Evolutionary conservation across 1,140 invertebrate species (phyloP), one percentile per base, ranked within the genome.

Genomic region (Panagrolaimus sp.): DNA sequence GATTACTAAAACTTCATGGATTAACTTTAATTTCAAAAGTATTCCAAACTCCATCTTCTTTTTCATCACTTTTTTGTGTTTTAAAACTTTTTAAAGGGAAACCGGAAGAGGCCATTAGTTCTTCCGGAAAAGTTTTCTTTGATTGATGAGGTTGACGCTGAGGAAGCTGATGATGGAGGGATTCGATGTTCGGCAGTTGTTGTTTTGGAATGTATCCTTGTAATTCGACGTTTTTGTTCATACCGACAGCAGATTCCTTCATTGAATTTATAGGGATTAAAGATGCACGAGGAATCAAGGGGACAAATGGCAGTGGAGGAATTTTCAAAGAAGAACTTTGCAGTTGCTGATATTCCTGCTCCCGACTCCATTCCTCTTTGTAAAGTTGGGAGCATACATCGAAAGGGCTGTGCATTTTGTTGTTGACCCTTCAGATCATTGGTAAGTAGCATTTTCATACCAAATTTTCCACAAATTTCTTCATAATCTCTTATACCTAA

Each of bases 371-470:
- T 25, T 27, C 20, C 51, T 11, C 11, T 14, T 25, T 27, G 20
- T 20, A 57, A 27, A 20, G 27, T 57, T 27, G 51, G 51, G 51
- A 57, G 51, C 51, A 57, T 13, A 57, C 51, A 57, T 25, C 51
- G 51, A 57, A 57, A 57, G 51, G 51, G 51, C 51, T 57, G 51
- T 1, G 51, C 51, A 5, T 27, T 27, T 20, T 57, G 51, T 5
- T 5, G 13, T 20, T 57, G n/a, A 27, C 20, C 20, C 11, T 57
- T 16, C 1, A 57, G 20, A 16, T 27, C 51, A 27, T 57, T 57
- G 51, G 51, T 27, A 7, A 57, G 51, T 11, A 57, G 51, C 51
- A 57, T 57, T 57, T 57, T 57, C 51, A 57, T 57, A 27, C 51
- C 51, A 27, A 57, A 57, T 57, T 57, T 57, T 20, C 20, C 51